Evolutionary conservation across 2,797 vertebrate genomes (phyloP), one percentile per base, ranked within the genome.

Genomic region (Phoebastria nigripes): DNA sequence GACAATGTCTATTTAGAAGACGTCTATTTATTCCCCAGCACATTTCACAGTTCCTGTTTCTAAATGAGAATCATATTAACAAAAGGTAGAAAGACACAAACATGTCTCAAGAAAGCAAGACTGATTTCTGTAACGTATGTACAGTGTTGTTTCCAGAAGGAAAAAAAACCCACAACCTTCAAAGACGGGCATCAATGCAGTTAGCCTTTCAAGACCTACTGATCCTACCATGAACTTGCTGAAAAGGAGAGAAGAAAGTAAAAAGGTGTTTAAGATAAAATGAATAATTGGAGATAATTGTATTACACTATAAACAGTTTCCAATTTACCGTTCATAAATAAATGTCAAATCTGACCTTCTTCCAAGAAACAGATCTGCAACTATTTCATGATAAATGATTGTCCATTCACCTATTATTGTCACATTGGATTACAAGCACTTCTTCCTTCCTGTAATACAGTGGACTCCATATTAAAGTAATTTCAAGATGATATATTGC

Each of bases 1-100:
- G 86, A 78, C 86, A 93, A 96, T 76, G 84, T 78, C 89, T 95
- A 86, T 94, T 96, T 96, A 96, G 71, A 96, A 94, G 39, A 95
- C 76, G 74, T 81, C 96, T 97, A 96, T 96, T 96, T 96, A 95
- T 97, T 97, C 62, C 79, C 44, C 84, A 76, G 87, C 90, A 35
- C 83, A 94, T 96, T 90, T 93, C 93, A 97, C 92, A 95, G 95
- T 96, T 96, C 96, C 95, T 95, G 96, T 97, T 97, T 97, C 96
- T 95, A 93, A 94, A 94, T 95, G 95, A 97, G 81, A 97, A 76
- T 66, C 35, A 20, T 55, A 85, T 81, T 95, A 95, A 95, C 86
- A 90, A 92, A 90, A 55, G 44, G 67, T 61, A 94, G 51, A 97
- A 90, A 88, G 89, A 87, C 59, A 90, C 39, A 93, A 95, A 77